A percentile compares a stretch with the other conserved stretches of the same genome.
phyloP scores from a whole-genome alignment of 1,140 invertebrate species.

The Frieseomelitta varia region DNA sequence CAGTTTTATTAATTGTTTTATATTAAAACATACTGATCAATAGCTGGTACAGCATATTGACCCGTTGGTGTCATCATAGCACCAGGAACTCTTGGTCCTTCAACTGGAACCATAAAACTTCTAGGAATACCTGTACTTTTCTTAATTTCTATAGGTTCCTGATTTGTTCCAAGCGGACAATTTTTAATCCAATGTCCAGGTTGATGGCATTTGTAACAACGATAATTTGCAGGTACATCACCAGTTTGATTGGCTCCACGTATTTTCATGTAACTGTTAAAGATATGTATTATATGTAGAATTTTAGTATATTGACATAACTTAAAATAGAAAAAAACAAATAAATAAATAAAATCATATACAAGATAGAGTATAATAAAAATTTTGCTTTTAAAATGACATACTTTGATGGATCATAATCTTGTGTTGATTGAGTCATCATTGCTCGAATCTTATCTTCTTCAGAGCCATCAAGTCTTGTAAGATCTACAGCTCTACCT shows the following conservation, averaged over 20 bases:
- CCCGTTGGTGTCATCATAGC: conserved; percentile 97
- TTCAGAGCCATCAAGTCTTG: conserved; percentile 95
- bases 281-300: conserved; percentile 34
- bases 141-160: conserved; percentile 91
- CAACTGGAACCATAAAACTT: conserved; percentile 97
- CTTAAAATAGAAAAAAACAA: background rate
- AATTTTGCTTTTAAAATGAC: background rate
- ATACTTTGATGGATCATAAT: conserved; percentile 98
- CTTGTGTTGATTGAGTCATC: conserved; percentile 97
- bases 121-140: conserved; percentile 98
- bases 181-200: conserved; percentile 98
- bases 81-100: conserved; percentile 93
- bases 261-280: conserved; percentile 92
- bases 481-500: conserved; percentile 90
- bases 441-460: conserved; percentile 98
- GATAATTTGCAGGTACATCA: conserved; percentile 93
- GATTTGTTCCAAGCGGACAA: conserved; percentile 88
- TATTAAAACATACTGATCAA: conserved; percentile 91
- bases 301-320: background rate
- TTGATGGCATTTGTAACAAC: conserved; percentile 96
- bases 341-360: background rate
- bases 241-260: conserved; percentile 93
- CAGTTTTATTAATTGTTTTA: conserved; percentile 11
- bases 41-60: conserved; percentile 94
- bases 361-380: background rate